Evolutionary conservation across 2,113 vertebrate species (phyloP), one percentile per base, ranked within the genome.

Genomic region (Cynoglossus semilaevis): DNA sequence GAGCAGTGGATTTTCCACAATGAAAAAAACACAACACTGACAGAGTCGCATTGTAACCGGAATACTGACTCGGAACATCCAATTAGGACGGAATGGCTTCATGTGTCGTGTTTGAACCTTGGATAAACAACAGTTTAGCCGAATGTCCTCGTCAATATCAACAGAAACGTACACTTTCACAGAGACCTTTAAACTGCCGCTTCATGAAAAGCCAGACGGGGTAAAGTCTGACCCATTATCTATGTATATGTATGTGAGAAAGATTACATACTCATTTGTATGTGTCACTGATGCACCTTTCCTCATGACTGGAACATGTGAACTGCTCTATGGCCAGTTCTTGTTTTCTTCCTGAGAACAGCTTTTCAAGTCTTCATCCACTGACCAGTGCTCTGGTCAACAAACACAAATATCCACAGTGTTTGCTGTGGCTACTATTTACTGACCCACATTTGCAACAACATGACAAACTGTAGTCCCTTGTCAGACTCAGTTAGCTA

Each of bases 1-100:
- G 51, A 61, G 70, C 63, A 68, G 54, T 66, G 62, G 2, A 56
- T 72, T 67, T 85, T 74, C 70, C 69, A 67, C 53, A 62, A 56
- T 36, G 22, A 83, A 75, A 51, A 65, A 77, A 70, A 76, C 52
- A 56, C 0, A 51, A 34, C 56, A 22, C 51, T 60, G 62, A 56
- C 40, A 46, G 34, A 22, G 59, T 16, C 18, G 51, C 51, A 83
- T 83, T 70, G 60, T 13, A 50, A 29, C 22, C 22, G 22, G 22
- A n/a, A n/a, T n/a, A n/a, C n/a, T n/a, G n/a, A n/a, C 22, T 29
- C 22, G 2, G 3, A 29, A 29, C 22, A 2, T 29, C 22, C 22
- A 29, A 29, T 29, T 29, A 29, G 22, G 22, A 29, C 22, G 6
- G 22, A 29, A 29, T 29, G 22, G 22, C 22, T 29, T 29, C 22